Evolutionary conservation across 64 coral and sea anemone genomes (phyloP).

Genomic region (Pocillopora damicornis): DNA sequence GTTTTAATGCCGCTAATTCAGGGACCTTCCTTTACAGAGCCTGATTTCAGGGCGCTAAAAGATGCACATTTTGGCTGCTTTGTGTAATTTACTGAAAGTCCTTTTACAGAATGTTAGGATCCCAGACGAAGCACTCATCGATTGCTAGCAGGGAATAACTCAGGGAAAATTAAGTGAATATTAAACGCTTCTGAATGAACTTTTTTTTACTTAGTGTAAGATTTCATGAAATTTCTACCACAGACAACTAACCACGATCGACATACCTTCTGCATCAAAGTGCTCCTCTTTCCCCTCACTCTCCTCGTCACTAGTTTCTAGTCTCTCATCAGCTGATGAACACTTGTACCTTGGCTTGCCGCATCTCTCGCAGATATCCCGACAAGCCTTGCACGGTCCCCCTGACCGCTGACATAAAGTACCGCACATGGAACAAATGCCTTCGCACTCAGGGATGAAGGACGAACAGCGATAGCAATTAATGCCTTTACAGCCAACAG

Average conservation of each 20-base stretch:
- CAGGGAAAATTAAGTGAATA: too few relatives aligned
- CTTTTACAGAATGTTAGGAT: too few relatives aligned
- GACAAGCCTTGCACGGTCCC: conserved; percentile 52
- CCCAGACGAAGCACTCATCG: too few relatives aligned
- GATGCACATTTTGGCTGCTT: too few relatives aligned
- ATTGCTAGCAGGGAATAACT: too few relatives aligned
- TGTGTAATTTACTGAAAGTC: too few relatives aligned
- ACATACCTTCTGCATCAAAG: conserved; percentile 1
- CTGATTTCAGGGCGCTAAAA: too few relatives aligned
- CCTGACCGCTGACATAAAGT: conserved; percentile 46
- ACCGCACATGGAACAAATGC: conserved; percentile 35
- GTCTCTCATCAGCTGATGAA: conserved; percentile 7
- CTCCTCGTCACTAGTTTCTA: conserved; percentile 15
- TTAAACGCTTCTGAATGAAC: too few relatives aligned
- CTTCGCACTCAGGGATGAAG: conserved; percentile 33
- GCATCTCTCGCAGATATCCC: conserved; percentile 51
- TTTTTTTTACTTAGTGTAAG: background rate
- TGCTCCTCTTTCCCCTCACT: background rate
- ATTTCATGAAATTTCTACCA: background rate
- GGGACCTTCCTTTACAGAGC: too few relatives aligned
- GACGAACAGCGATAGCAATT: conserved; percentile 48
- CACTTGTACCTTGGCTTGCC: conserved; percentile 39
- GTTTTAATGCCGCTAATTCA: too few relatives aligned
- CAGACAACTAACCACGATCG: background rate
- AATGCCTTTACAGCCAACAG: conserved; percentile 31